Evolutionary conservation across 1,140 invertebrate genomes (phyloP).

Genomic region (Bilobella aurantiaca): DNA sequence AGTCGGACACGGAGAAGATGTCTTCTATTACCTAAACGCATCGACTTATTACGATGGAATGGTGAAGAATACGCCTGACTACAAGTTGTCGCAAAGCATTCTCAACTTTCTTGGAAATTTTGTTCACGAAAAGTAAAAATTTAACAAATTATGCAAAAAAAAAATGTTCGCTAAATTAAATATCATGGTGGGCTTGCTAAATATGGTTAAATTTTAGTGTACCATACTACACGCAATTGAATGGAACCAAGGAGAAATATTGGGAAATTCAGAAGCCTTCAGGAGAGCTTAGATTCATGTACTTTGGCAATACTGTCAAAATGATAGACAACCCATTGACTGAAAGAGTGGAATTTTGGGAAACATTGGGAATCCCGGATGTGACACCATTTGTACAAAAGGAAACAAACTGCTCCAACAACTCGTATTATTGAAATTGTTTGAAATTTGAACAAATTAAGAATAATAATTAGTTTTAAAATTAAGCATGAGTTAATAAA

Average conservation of each 20-base stretch:
- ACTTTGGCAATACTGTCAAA: conserved; percentile 5
- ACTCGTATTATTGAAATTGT: too few relatives aligned
- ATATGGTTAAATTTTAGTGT: conserved; percentile 18
- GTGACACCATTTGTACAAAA: conserved; percentile 7
- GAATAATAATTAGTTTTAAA: too few relatives aligned
- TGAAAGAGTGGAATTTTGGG: conserved; percentile 29
- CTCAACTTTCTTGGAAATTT: conserved; percentile 24
- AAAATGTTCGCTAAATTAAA: not conserved
- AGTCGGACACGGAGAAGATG: conserved; percentile 24
- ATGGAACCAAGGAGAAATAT: conserved; percentile 14
- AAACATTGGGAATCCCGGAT: conserved; percentile 13
- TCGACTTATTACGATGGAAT: conserved; percentile 18
- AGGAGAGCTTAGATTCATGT: conserved; percentile 18
- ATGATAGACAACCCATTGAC: conserved; percentile 26
- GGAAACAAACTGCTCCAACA: too few relatives aligned
- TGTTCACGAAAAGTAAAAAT: conserved; percentile 13
- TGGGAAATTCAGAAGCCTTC: conserved; percentile 16
- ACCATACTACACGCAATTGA: conserved; percentile 15
- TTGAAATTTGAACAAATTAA: too few relatives aligned
- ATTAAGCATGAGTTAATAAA: too few relatives aligned
- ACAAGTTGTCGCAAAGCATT: conserved; percentile 23
- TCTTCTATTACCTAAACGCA: conserved; percentile 25
- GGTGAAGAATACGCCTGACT: conserved; percentile 16
- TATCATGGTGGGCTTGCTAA: not conserved
- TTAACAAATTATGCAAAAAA: too few relatives aligned